Conservation (phyloP, 2,797 vertebrate genomes). For the Thunnus albacares region DNA sequence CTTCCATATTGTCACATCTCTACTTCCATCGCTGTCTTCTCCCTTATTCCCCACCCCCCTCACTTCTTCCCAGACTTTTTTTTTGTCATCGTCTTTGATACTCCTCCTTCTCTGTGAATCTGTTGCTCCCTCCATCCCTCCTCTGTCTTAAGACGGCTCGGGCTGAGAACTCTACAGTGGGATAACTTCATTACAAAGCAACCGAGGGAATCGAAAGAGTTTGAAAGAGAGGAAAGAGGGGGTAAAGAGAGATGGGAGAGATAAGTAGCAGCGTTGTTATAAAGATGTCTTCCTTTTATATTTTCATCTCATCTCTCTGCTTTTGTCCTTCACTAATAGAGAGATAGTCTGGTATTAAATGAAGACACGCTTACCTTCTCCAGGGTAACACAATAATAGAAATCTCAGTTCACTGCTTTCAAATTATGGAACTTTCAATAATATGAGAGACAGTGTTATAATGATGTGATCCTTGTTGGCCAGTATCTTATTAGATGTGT, state of each 20-base stretch:
- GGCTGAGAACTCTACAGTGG: slow-evolving; percentile 67
- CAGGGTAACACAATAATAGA: slow-evolving; percentile 38
- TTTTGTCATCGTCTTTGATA: slow-evolving; percentile 56
- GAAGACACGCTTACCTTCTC: slow-evolving; percentile 60
- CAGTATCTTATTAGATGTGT: slow-evolving; percentile 4
- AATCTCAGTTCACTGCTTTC: slow-evolving; percentile 39
- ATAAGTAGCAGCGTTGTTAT: slow-evolving; percentile 72
- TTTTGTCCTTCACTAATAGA: slow-evolving; percentile 73
- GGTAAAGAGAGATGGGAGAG: slow-evolving; percentile 40
- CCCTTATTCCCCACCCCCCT: slow-evolving; percentile 37
- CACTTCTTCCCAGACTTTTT: slow-evolving; percentile 46
- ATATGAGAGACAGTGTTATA: slow-evolving; percentile 19
- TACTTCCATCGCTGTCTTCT: slow-evolving; percentile 33
- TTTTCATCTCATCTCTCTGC: slow-evolving; percentile 71
- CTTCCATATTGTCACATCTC: slow-evolving; percentile 34
- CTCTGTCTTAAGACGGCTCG: slow-evolving; percentile 62
- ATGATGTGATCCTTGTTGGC: slow-evolving; percentile 26
- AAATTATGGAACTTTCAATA: slow-evolving; percentile 16
- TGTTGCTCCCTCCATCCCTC: slow-evolving; percentile 57
- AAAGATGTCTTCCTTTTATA: slow-evolving; percentile 71
- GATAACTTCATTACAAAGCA: slow-evolving; percentile 78
- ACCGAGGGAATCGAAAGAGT: slow-evolving; percentile 66
- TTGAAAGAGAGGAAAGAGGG: slow-evolving; percentile 57
- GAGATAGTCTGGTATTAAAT: slow-evolving; percentile 60
- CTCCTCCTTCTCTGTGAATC: slow-evolving; percentile 57